Evolutionary conservation across 2,888 invertebrate genomes (phyloP).

Genomic region (Pyrocoelia pectoralis): DNA sequence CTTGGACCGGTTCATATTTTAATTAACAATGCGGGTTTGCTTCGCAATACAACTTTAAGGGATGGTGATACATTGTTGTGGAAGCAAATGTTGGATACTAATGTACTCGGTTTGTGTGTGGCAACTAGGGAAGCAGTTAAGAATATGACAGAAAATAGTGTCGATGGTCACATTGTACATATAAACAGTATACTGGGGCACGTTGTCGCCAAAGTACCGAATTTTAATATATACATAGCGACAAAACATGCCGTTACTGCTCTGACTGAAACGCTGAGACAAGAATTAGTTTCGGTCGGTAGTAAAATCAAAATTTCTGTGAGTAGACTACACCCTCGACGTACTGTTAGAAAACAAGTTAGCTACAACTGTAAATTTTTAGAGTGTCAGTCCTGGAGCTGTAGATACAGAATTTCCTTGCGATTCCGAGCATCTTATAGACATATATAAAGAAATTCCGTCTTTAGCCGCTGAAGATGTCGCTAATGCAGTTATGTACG

Average conservation of each 20-base stretch:
- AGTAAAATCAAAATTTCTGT: background rate
- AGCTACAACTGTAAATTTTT: too few relatives aligned
- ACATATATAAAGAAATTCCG: too few relatives aligned
- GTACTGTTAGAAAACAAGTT: too few relatives aligned
- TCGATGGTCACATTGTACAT: constrained; percentile 14
- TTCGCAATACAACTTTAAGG: constrained; percentile 23
- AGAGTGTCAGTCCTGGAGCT: too few relatives aligned
- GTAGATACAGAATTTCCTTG: too few relatives aligned
- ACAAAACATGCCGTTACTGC: background rate
- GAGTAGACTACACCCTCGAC: too few relatives aligned
- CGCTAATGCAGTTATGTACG: constrained; percentile 13
- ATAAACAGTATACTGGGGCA: constrained; percentile 13
- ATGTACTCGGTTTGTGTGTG: constrained; percentile 9
- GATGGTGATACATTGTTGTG: constrained; percentile 33
- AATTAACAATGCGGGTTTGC: constrained; percentile 43
- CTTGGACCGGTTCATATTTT: constrained; percentile 42
- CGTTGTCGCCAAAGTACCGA: background rate
- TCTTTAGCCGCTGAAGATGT: background rate
- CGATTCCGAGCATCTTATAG: too few relatives aligned
- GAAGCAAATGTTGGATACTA: constrained; percentile 6
- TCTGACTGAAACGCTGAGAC: background rate
- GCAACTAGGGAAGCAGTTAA: constrained; percentile 13
- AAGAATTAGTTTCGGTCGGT: background rate
- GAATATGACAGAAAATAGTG: constrained; percentile 10
- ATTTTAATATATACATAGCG: too few relatives aligned